Evolutionary conservation across 1,140 invertebrate genomes (phyloP).

Genomic region (Tetramorium simillimum): DNA sequence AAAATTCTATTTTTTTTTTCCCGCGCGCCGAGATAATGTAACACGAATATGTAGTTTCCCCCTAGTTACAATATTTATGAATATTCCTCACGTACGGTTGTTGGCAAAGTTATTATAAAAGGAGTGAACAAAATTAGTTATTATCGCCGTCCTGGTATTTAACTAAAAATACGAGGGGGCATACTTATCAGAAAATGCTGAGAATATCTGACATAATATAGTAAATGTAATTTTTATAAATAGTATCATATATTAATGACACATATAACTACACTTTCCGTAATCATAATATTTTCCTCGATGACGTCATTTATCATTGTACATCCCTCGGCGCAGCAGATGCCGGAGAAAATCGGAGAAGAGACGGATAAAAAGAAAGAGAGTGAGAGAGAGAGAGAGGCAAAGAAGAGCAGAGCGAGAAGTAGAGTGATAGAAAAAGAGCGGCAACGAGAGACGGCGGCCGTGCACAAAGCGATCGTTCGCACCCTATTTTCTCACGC

Average conservation of each 20-base stretch:
- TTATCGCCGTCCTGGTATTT: slow-evolving; percentile 26
- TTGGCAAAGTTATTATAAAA: slow-evolving; percentile 38
- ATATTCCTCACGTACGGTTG: not conserved
- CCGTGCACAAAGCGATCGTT: slow-evolving; percentile 73
- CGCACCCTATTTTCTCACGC: slow-evolving; percentile 77
- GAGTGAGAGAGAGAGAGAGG: slow-evolving; percentile 23
- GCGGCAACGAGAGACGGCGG: slow-evolving; percentile 50
- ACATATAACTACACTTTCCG: not conserved
- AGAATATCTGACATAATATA: slow-evolving; percentile 3
- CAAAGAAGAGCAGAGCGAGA: slow-evolving; percentile 3
- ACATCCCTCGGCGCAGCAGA: not conserved
- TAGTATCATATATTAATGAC: slow-evolving; percentile 7
- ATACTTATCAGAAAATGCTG: slow-evolving; percentile 1
- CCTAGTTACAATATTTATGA: slow-evolving; percentile 41
- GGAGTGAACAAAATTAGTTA: slow-evolving; percentile 27
- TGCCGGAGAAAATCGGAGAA: slow-evolving; percentile 53
- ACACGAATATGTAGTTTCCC: not conserved
- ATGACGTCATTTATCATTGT: slow-evolving; percentile 34
- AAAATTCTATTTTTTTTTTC: slow-evolving; percentile 31
- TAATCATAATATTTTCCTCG: slow-evolving; percentile 34
- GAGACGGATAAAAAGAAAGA: slow-evolving; percentile 8
- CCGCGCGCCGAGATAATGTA: not conserved
- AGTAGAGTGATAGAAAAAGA: slow-evolving; percentile 55
- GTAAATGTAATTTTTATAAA: slow-evolving; percentile 38
- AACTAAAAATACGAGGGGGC: slow-evolving; percentile 28